Percentiles rank a stretch among this genome's conserved stretches.
phyloP scores from a whole-genome alignment of 2,888 invertebrate genomes.

The Phyto melanocephala region DNA sequence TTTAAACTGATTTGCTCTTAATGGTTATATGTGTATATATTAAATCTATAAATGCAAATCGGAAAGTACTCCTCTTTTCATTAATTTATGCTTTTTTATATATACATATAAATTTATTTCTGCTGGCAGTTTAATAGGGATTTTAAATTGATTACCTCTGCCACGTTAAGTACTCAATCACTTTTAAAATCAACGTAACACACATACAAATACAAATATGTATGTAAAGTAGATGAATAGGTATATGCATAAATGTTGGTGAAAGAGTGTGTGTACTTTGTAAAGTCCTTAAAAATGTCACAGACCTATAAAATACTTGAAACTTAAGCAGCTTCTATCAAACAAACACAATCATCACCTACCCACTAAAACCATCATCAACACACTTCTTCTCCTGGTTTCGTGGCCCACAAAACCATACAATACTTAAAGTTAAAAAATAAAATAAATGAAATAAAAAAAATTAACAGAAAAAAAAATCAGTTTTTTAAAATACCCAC shows the following conservation, averaged over 20 bases:
- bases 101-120: neutral
- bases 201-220: slow-evolving; percentile 10
- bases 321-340: slow-evolving; percentile 63
- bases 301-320: slow-evolving; percentile 65
- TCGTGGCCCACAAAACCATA: slow-evolving; percentile 38
- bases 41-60: slow-evolving; percentile 49
- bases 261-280: slow-evolving; percentile 25
- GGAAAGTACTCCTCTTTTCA: slow-evolving; percentile 40
- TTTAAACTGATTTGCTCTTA: slow-evolving; percentile 50
- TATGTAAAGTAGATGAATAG: slow-evolving; percentile 10
- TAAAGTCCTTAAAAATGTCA: slow-evolving; percentile 63
- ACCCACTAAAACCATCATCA: neutral
- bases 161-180: slow-evolving; percentile 66
- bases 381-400: neutral
- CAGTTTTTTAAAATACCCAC: slow-evolving; percentile 55
- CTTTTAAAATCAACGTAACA: slow-evolving; percentile 53
- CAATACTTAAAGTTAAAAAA: slow-evolving; percentile 44
- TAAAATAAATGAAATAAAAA: slow-evolving; percentile 44
- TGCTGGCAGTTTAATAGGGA: slow-evolving; percentile 57
- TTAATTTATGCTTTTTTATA: neutral
- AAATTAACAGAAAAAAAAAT: slow-evolving; percentile 28
- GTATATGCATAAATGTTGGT: slow-evolving; percentile 30
- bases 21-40: slow-evolving; percentile 1
- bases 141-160: slow-evolving; percentile 66
- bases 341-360: slow-evolving; percentile 64